These are phyloP conservation scores for Cebidichthys violaceus DNA, from an alignment of 2,113 vertebrate species.

Conservation along the genomic window DNA sequence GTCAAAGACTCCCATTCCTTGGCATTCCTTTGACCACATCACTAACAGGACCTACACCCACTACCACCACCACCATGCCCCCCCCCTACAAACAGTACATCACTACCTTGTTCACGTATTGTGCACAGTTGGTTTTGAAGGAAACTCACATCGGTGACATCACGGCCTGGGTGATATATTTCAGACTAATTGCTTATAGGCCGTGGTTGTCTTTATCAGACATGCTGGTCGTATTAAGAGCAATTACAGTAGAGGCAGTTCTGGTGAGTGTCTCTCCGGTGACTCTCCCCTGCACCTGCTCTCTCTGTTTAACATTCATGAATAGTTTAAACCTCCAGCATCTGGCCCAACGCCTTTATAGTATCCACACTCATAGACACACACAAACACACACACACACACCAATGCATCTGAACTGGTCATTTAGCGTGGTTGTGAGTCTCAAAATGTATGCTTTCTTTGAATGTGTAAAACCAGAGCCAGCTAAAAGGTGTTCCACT, in stretches of 20 bases:
- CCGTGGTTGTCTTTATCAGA: conserved; percentile 33
- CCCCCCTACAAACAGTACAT: background rate
- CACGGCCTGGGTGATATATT: conserved; percentile 18
- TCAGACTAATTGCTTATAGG: conserved; percentile 29
- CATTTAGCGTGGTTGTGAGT: background rate
- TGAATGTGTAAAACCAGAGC: background rate
- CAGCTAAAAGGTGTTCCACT: background rate
- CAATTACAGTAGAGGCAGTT: conserved; percentile 55
- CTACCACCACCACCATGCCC: background rate
- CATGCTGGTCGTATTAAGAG: conserved; percentile 58
- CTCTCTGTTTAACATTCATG: conserved; percentile 80
- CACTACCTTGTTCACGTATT: conserved; percentile 5
- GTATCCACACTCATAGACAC: conserved; percentile 21
- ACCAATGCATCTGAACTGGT: conserved; percentile 9
- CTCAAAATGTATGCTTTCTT: background rate
- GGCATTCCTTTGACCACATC: background rate
- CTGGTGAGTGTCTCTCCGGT: conserved; percentile 53
- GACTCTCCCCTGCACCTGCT: conserved; percentile 73
- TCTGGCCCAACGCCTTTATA: conserved; percentile 46
- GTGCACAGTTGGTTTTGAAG: conserved; percentile 40
- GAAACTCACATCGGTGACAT: conserved; percentile 28
- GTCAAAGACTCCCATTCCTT: rapidly evolving
- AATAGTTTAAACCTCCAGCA: conserved; percentile 71
- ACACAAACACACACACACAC: conserved; percentile 13
- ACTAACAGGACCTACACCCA: background rate